Conservation (phyloP, 2,797 vertebrate species). For the Oreortyx pictus region DNA sequence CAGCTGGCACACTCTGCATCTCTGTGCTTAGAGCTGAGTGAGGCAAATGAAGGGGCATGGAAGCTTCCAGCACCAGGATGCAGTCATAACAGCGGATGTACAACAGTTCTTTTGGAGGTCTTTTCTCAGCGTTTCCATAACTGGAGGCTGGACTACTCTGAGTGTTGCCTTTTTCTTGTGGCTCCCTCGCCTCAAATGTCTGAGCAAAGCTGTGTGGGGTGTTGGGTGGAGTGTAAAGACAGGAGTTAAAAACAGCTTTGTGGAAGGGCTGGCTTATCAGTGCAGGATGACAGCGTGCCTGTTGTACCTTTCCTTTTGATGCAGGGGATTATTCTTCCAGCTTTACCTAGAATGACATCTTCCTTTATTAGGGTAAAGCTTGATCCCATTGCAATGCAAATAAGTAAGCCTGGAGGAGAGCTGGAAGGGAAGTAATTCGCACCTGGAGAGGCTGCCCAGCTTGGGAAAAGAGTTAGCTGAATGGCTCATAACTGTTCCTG, state of each 20-base stretch:
- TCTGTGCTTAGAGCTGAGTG: neutral
- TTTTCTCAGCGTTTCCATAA: rapidly evolving
- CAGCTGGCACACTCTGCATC: rapidly evolving
- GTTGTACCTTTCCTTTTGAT: neutral
- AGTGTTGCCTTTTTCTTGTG: neutral
- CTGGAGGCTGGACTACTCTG: neutral
- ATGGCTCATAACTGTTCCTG: neutral
- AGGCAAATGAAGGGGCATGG: neutral
- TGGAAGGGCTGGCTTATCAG: neutral
- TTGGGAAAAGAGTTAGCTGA: neutral
- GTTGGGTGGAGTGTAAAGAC: no score
- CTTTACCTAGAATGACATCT: neutral
- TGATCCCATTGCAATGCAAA: neutral
- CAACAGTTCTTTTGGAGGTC: neutral
- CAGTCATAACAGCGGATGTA: neutral
- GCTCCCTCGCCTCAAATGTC: neutral
- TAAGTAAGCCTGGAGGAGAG: neutral
- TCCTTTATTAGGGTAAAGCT: neutral
- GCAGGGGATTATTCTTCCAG: neutral
- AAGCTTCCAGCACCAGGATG: neutral
- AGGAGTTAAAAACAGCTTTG: neutral
- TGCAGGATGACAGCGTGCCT: neutral
- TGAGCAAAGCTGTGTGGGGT: neutral
- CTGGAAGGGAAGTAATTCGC: neutral
- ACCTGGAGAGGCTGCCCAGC: neutral